Evolutionary conservation across 1,140 invertebrate genomes (phyloP), one percentile per base, ranked within the genome.

Genomic region (Trachymyrmex septentrionalis): DNA sequence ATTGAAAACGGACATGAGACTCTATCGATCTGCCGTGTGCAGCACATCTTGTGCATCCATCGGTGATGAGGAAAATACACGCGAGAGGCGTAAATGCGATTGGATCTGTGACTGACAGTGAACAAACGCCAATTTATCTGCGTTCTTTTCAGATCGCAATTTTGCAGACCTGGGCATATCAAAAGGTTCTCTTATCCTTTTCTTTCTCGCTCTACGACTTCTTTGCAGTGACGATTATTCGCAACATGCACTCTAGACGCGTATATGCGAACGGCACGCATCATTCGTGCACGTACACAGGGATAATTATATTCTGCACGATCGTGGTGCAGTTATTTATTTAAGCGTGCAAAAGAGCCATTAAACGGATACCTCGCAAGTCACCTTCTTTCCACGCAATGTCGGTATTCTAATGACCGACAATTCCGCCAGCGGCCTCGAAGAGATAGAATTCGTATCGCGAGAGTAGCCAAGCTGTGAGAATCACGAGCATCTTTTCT

Each of bases 331-430:
- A 71, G 87, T 92, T 91, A 91, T 92, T 92, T 92, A 92, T 91
- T 92, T 90, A 92, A 92, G 53, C 86, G 89, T 85, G 84, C 86
- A 92, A 90, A 89, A 91, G 88, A 64, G 53, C 76, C 69, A 90
- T 92, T 91, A 91, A 69, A 86, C 89, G 84, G 55, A 84, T 86
- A 80, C 87, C 76, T 73, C 87, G 50, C 77, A 78, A 92, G 87
- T 89, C 86, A 86, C 59, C 86, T 21, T 67, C 81, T 27, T 84
- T 73, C 82, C 53, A 19, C 55, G 59, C 7, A 67, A 53, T 55
- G 67, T 38, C 64, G 82, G 88, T 61, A 89, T 89, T 89, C 76
- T 85, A 90, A 90, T 90, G 57, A 59, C 67, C 69, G 53, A 34
- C 30, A 55, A 89, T 89, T 34, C 50, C 34, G 64, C 55, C 67